phyloP scores from a whole-genome alignment of 2,888 invertebrate genomes.

The Zonitis immaculata region DNA sequence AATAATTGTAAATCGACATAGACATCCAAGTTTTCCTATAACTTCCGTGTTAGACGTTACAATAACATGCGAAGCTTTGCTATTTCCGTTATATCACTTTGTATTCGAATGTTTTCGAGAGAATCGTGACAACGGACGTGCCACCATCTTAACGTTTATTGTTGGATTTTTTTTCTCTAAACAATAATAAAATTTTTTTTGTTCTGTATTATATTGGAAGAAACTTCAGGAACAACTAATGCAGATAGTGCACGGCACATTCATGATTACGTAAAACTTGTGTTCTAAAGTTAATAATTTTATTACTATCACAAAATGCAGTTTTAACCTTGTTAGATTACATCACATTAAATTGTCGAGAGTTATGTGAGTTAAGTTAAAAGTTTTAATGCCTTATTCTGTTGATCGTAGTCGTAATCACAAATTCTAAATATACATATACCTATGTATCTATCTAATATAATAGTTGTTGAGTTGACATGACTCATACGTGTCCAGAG shows the following conservation, averaged over 20 bases:
- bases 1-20: too few species aligned
- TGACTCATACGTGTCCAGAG: slow-evolving; percentile 13
- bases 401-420: slow-evolving; percentile 11
- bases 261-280: slow-evolving; percentile 9
- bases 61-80: slow-evolving; percentile 14
- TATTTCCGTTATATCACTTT: slow-evolving; percentile 22
- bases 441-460: too few species aligned
- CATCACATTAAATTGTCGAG: slow-evolving; percentile 13
- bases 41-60: slow-evolving; percentile 16
- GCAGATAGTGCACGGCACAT: slow-evolving; percentile 12
- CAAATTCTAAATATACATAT: too few species aligned
- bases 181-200: too few species aligned
- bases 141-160: slow-evolving; percentile 12
- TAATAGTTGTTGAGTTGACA: not conserved
- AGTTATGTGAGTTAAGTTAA: slow-evolving; percentile 7
- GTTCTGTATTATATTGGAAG: too few species aligned
- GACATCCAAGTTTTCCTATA: slow-evolving; percentile 23
- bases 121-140: slow-evolving; percentile 15
- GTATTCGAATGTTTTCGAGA: slow-evolving; percentile 20
- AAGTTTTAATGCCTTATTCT: slow-evolving; percentile 15
- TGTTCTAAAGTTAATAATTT: slow-evolving; percentile 18
- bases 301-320: slow-evolving; percentile 18
- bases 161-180: slow-evolving; percentile 12
- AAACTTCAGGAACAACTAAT: slow-evolving; percentile 12
- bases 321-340: slow-evolving; percentile 16